These are phyloP conservation scores for Dermochelys coriacea DNA, from an alignment of 2,797 vertebrate genomes.

Conservation along the genomic window DNA sequence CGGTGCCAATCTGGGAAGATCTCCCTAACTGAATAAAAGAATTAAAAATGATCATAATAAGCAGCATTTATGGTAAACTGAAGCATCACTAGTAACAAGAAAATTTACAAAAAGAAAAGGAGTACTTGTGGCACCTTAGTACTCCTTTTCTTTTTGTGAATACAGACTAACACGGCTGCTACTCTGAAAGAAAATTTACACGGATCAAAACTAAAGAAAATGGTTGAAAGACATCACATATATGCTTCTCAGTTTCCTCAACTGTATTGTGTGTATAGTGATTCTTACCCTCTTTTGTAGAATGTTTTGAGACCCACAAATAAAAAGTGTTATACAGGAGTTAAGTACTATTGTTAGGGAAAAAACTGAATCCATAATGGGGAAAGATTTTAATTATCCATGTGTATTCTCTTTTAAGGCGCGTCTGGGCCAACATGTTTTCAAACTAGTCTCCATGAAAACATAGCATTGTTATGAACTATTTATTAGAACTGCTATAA, in stretches of 20 bases:
- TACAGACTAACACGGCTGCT: no score
- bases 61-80: fast-evolving
- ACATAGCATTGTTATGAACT: not conserved
- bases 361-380: not conserved
- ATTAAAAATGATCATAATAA: not conserved
- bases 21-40: not conserved
- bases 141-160: no score
- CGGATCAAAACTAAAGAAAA: not conserved
- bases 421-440: not conserved
- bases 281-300: not conserved
- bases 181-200: not conserved
- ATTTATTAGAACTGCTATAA: not conserved
- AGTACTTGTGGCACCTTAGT: no score
- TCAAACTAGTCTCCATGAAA: not conserved
- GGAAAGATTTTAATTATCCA: not conserved
- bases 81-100: not conserved
- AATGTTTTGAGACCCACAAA: not conserved
- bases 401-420: not conserved
- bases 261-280: not conserved
- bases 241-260: not conserved
- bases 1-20: not conserved
- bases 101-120: no score
- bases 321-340: not conserved
- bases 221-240: not conserved
- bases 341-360: not conserved